Evolutionary conservation across 2,113 vertebrate genomes (phyloP).

Genomic region (Dendropsophus ebraccatus): DNA sequence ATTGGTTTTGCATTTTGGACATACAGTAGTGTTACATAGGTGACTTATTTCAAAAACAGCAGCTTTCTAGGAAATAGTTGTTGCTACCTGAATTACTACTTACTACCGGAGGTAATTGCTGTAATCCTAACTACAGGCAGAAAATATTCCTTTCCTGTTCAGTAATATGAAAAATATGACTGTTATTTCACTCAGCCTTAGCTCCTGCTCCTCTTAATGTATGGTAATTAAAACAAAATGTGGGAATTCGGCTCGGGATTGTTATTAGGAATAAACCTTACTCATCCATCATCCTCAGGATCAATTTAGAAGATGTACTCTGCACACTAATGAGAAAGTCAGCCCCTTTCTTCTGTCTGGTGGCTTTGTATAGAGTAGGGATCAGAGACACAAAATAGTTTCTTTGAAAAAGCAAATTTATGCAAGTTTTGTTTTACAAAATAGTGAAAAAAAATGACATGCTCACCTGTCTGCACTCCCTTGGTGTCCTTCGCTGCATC

Average conservation of each 20-base stretch:
- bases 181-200: background rate
- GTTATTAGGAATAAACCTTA: slow-evolving; percentile 11
- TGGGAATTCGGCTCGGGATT: background rate
- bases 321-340: background rate
- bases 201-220: background rate
- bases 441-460: too few relatives aligned
- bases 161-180: slow-evolving; percentile 6
- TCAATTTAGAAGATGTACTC: slow-evolving; percentile 3
- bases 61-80: background rate
- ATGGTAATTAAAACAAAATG: slow-evolving; percentile 21
- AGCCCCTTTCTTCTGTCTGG: background rate
- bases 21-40: slow-evolving; percentile 21
- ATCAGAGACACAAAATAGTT: too few relatives aligned
- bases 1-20: too few relatives aligned
- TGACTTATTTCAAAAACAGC: slow-evolving; percentile 19
- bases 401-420: too few relatives aligned
- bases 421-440: too few relatives aligned
- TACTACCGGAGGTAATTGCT: slow-evolving; percentile 3
- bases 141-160: background rate
- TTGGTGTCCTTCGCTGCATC: too few relatives aligned
- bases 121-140: slow-evolving; percentile 6
- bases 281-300: slow-evolving; percentile 39
- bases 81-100: slow-evolving; percentile 13
- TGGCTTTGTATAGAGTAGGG: too few relatives aligned
- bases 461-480: too few relatives aligned